These are phyloP conservation scores for Perccottus glenii DNA, from an alignment of 2,113 vertebrate genomes.

Conservation along the genomic window DNA sequence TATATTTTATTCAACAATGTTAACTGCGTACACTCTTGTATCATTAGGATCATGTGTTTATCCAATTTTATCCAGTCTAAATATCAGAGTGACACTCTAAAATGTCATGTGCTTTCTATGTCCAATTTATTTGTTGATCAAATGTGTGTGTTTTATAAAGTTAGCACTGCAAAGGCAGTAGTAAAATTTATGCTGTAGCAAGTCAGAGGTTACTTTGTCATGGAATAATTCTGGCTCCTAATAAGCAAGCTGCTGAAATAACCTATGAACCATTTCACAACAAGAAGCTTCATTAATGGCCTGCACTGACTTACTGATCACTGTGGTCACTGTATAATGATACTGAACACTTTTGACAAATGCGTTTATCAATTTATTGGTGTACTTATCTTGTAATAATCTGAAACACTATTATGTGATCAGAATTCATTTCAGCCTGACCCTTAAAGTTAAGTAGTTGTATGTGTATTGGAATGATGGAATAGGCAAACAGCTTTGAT, in stretches of 20 bases:
- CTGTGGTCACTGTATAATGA: not conserved
- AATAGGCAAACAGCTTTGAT: not conserved
- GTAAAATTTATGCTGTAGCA: not conserved
- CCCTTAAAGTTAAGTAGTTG: not conserved
- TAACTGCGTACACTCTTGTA: too few relatives aligned
- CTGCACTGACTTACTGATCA: slow-evolving; percentile 2
- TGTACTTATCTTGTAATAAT: not conserved
- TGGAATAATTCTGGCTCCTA: not conserved
- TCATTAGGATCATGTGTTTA: too few relatives aligned
- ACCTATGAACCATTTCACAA: not conserved
- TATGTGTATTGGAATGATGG: not conserved
- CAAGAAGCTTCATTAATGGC: slow-evolving; percentile 9
- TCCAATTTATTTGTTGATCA: not conserved
- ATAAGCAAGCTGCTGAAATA: not conserved
- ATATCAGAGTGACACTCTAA: too few relatives aligned
- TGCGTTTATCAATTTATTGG: not conserved
- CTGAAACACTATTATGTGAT: not conserved
- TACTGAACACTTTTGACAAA: not conserved
- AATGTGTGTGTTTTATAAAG: not conserved
- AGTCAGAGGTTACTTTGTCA: not conserved
- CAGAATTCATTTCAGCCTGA: not conserved
- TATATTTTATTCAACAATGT: too few relatives aligned
- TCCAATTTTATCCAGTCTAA: too few relatives aligned
- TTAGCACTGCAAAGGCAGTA: not conserved
- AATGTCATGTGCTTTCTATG: too few relatives aligned